Evolutionary conservation across 2,113 vertebrate genomes (phyloP).

Genomic region (Parus major): DNA sequence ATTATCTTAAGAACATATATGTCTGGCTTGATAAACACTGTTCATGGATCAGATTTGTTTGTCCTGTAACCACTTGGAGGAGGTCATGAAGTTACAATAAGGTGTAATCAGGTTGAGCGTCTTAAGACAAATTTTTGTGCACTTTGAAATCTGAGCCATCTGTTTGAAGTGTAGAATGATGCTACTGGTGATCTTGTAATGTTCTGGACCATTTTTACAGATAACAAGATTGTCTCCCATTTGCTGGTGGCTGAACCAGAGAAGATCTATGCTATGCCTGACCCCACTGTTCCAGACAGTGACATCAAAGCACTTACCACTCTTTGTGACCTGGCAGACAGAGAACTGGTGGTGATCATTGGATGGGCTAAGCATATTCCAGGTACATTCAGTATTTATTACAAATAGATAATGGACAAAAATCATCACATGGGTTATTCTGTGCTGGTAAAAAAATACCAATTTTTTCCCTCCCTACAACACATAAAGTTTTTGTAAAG

Average conservation of each 20-base stretch:
- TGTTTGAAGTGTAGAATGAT: not conserved
- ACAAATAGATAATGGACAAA: not conserved
- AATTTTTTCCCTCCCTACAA: not conserved
- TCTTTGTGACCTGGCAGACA: slow-evolving; percentile 96
- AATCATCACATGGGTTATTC: not conserved
- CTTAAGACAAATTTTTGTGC: not conserved
- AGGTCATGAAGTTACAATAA: not conserved
- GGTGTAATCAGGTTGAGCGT: not conserved
- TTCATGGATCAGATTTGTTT: not conserved
- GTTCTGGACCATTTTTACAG: slow-evolving; percentile 85
- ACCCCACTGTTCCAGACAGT: slow-evolving; percentile 97
- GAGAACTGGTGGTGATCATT: slow-evolving; percentile 98
- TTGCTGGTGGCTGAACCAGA: slow-evolving; percentile 98
- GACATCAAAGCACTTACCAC: slow-evolving; percentile 99
- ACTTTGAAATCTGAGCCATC: not conserved
- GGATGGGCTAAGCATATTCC: slow-evolving; percentile 99
- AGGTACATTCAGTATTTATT: slow-evolving; percentile 75
- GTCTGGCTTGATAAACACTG: not conserved
- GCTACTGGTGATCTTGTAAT: slow-evolving; percentile 53
- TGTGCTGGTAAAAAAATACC: not conserved
- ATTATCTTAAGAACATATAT: not conserved
- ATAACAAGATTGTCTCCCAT: slow-evolving; percentile 99
- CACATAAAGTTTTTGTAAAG: not conserved
- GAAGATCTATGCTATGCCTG: slow-evolving; percentile 99
- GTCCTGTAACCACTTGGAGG: not conserved